Evolutionary conservation across 30 jellyfish, hydroid and myxozoan species (phyloP), one percentile per base, ranked within the genome.

Genomic region (Euphysa ruthae): DNA sequence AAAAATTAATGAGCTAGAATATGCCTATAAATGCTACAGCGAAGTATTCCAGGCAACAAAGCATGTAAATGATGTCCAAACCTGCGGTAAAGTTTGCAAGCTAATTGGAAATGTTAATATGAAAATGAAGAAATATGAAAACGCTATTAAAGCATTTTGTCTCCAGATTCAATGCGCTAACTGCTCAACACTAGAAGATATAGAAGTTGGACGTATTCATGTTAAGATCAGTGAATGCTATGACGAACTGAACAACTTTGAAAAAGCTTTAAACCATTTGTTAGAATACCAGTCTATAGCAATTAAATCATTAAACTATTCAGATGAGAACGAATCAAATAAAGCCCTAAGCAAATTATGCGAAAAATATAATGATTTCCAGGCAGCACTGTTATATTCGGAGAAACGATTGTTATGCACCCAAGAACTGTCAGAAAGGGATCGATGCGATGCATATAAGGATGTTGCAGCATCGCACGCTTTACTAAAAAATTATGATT

Each of bases 321-420:
- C 72, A 62, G 90, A 73, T 18, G 94, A 85, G 43, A 89, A 85
- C 75, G 70, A 42, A 58, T 85, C 93, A 4, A 68, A 73, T 43
- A 65, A 65, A 49, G 49, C 79, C 20, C 77, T 85, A 6, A 32
- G 78, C 15, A 26, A 74, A 3, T 82, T 77, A 0, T 81, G 79
- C 52, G 62, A 34, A 33, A 75, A 91, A 14, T 56, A 71, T 75
- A 78, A 73, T 16, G 61, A 72, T 43, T 52, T 60, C 49, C 77
- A 70, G 44, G 93, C 64, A 63, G 96, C 96, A 8, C 77, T 87
- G 21, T 85, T 88, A 35, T 88, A 79, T 50, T 57, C 91, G 0
- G 97, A 88, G 55, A 78, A 88, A 77, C 75, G 97, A 66, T 79
- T 88, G 21, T 84, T 80, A 13, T 70, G 81, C 49, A 43, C 93